phyloP scores from a whole-genome alignment of 2,113 vertebrate species.

The Hemiscyllium ocellatum region DNA sequence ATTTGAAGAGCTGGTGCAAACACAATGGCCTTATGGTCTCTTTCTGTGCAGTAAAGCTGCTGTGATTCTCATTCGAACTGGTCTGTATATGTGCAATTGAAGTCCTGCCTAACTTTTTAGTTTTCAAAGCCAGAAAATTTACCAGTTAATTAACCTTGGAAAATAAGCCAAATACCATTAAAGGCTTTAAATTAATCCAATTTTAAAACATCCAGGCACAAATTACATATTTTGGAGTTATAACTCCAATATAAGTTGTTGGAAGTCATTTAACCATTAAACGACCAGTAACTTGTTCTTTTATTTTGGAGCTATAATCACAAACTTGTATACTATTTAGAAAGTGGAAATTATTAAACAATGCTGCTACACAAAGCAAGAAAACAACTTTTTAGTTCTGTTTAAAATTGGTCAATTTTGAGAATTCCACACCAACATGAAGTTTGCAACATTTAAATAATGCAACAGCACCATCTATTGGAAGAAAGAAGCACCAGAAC shows the following conservation, averaged over 20 bases:
- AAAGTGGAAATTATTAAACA: background rate
- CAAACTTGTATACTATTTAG: background rate
- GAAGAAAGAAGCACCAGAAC: background rate
- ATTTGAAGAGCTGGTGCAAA: no score
- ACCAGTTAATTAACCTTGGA: background rate
- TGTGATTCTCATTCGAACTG: background rate
- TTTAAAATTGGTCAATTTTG: background rate
- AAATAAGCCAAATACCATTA: background rate
- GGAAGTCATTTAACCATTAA: background rate
- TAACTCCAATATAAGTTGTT: background rate
- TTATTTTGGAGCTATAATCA: background rate
- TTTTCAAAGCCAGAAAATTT: background rate
- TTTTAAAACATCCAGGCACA: background rate
- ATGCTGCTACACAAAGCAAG: background rate
- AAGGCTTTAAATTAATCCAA: background rate
- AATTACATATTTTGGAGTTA: background rate
- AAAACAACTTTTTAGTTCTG: background rate
- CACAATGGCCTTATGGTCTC: no score
- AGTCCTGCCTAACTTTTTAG: background rate
- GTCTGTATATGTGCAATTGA: background rate
- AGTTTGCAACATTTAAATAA: background rate
- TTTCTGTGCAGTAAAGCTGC: no score
- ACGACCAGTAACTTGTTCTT: background rate
- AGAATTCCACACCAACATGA: background rate
- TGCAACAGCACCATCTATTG: background rate